These are phyloP conservation scores for Phoeniculus purpureus DNA, from an alignment of 2,797 vertebrate species.

Conservation along the genomic window DNA sequence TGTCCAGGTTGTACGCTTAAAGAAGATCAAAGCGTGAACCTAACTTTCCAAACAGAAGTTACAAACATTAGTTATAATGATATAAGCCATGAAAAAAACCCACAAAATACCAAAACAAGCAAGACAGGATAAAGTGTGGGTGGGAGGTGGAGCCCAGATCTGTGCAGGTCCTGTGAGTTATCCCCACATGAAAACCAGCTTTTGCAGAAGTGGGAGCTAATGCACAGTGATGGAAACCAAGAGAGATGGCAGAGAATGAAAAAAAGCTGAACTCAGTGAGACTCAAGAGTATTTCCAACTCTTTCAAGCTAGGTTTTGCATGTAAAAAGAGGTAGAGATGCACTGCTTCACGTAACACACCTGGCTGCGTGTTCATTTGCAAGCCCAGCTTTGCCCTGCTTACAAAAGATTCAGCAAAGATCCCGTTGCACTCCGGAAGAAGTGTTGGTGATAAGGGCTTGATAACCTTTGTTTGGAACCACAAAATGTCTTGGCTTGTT, in stretches of 20 bases:
- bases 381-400: background rate
- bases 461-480: background rate
- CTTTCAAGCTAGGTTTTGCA: background rate
- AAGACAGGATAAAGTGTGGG: background rate
- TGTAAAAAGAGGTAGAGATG: background rate
- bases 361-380: background rate
- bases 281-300: background rate
- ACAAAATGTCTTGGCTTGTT: background rate
- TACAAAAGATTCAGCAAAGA: background rate
- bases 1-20: constrained; percentile 48
- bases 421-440: background rate
- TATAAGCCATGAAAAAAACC: background rate
- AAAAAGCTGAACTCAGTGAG: background rate
- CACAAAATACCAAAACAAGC: background rate
- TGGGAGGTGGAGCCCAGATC: background rate
- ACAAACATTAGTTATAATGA: constrained; percentile 42
- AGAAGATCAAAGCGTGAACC: constrained; percentile 52
- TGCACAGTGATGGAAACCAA: background rate
- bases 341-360: background rate
- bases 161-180: background rate
- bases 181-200: background rate
- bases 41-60: constrained; percentile 26
- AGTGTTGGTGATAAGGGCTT: background rate
- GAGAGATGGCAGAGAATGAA: background rate
- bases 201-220: background rate